Conservation (phyloP, 2,113 vertebrate genomes). For the Diadophis punctatus region DNA sequence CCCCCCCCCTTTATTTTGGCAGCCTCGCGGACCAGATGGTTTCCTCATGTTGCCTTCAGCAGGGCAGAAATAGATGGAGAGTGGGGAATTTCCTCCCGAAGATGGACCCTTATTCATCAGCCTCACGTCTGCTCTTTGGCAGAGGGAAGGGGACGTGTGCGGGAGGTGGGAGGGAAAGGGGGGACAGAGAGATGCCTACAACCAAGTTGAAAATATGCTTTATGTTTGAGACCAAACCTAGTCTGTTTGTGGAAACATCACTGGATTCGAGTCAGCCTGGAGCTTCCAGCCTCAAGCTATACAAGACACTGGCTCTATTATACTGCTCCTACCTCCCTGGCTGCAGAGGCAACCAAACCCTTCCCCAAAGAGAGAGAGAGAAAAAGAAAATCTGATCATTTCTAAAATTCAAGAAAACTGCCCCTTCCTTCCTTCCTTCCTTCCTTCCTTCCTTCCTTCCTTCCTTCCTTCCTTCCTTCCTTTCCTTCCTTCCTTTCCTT, state of each 20-base stretch:
- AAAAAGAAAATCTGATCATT: slow-evolving; percentile 27
- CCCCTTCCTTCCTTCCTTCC: neutral
- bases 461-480: neutral
- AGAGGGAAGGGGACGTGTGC: neutral
- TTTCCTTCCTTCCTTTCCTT: neutral
- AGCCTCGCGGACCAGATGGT: neutral
- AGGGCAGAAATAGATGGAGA: neutral
- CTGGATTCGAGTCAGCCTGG: neutral
- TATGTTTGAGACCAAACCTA: neutral
- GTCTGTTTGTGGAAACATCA: neutral
- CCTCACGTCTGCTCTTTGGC: neutral
- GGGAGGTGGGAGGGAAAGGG: neutral
- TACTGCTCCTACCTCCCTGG: slow-evolving; percentile 31
- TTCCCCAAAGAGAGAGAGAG: neutral
- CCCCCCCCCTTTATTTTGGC: neutral
- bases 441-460: neutral
- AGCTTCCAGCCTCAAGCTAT: neutral
- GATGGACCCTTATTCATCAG: neutral
- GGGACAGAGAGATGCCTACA: neutral
- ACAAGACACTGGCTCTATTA: slow-evolving; percentile 1
- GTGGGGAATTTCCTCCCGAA: neutral
- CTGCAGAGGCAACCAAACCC: slow-evolving; percentile 3
- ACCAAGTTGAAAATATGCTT: neutral
- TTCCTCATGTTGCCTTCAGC: neutral
- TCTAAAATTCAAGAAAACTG: slow-evolving; percentile 23